These are phyloP conservation scores for Orthochromis indermauri DNA, from an alignment of 2,113 vertebrate species.

Conservation along the genomic window DNA sequence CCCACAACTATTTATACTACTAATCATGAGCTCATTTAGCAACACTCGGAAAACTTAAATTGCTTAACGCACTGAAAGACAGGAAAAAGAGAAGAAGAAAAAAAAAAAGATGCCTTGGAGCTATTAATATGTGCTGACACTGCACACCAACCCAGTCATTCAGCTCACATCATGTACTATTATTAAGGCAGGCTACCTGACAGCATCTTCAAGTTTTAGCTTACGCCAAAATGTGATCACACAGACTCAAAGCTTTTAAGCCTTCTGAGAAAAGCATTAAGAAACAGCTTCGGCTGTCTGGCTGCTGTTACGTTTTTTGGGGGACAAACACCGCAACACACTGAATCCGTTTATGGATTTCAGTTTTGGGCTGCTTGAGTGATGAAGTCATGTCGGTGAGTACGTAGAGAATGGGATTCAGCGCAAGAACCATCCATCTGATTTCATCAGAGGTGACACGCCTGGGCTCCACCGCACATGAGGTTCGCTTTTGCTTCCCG, in stretches of 20 bases:
- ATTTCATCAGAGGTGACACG: background rate
- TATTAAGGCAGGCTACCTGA: background rate
- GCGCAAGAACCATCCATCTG: background rate
- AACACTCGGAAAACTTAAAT: background rate
- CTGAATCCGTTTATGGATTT: conserved; percentile 31
- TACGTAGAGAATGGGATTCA: background rate
- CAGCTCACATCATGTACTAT: background rate
- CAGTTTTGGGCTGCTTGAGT: conserved; percentile 22
- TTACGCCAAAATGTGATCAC: background rate
- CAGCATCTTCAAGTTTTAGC: background rate
- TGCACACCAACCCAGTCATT: background rate
- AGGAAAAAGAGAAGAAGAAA: background rate
- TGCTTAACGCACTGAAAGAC: background rate
- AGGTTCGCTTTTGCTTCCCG: background rate
- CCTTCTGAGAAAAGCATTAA: background rate
- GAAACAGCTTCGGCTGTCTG: conserved; percentile 18
- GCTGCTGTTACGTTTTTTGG: conserved; percentile 16
- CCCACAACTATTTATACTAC: background rate
- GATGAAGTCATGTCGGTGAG: conserved; percentile 36
- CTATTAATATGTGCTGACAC: background rate
- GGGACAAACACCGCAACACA: conserved; percentile 17
- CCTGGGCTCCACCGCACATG: background rate
- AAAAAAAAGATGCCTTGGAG: background rate
- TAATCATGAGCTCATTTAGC: background rate
- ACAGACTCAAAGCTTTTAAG: background rate